A percentile compares a stretch with the other conserved stretches of the same genome.
phyloP scores from a whole-genome alignment of 2,888 invertebrate species.

The Boloria selene region DNA sequence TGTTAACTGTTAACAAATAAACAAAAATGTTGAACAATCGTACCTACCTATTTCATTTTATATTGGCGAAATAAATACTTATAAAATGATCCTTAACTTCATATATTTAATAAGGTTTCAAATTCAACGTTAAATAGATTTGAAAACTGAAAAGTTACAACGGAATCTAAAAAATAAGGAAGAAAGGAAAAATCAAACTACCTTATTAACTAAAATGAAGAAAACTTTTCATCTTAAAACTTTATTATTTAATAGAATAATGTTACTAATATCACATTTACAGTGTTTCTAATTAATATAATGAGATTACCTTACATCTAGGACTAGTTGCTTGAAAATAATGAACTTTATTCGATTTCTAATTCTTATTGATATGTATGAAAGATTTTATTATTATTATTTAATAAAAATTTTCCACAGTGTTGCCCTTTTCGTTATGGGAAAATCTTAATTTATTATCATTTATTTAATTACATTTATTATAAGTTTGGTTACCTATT shows the following conservation, averaged over 20 bases:
- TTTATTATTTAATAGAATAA: slow-evolving; percentile 56
- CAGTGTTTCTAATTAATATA: slow-evolving; percentile 63
- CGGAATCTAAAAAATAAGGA: too few species aligned
- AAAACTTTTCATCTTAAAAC: slow-evolving; percentile 34
- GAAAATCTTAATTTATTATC: neutral
- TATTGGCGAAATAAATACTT: too few species aligned
- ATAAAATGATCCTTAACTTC: too few species aligned
- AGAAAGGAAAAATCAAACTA: neutral
- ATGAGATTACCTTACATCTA: slow-evolving; percentile 62
- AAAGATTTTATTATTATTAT: slow-evolving; percentile 37
- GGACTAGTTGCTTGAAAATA: slow-evolving; percentile 74
- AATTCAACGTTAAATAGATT: too few species aligned
- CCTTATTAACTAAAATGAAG: neutral
- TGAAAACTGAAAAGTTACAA: too few species aligned
- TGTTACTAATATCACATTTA: slow-evolving; percentile 79
- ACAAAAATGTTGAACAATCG: too few species aligned
- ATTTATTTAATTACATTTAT: neutral
- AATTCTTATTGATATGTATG: slow-evolving; percentile 75
- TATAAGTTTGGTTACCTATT: slow-evolving; percentile 4
- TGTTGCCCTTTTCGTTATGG: neutral
- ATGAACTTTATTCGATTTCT: slow-evolving; percentile 68
- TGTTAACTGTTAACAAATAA: too few species aligned
- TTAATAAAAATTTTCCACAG: slow-evolving; percentile 23
- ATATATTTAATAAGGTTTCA: too few species aligned
- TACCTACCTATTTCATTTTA: too few species aligned